Conservation (phyloP, 2,113 vertebrate genomes). For the Beaufortia kweichowensis region DNA sequence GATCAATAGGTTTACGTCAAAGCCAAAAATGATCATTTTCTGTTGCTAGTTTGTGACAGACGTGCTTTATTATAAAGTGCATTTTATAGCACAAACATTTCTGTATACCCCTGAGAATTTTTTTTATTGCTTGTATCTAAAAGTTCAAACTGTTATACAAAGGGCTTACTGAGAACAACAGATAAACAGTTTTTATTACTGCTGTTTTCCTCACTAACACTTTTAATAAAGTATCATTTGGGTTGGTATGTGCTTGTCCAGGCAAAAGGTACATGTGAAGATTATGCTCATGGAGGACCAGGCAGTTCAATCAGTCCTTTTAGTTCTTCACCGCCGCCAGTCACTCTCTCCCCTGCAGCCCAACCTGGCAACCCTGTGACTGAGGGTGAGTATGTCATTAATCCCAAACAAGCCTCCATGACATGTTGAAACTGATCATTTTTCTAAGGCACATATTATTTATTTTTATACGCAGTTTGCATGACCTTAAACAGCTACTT, state of each 20-base stretch:
- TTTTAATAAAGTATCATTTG: neutral
- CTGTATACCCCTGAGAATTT: too few relatives aligned
- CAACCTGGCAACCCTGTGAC: conserved; percentile 74
- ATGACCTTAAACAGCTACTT: conserved; percentile 1
- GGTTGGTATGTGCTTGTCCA: conserved; percentile 41
- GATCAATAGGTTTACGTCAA: too few relatives aligned
- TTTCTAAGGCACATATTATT: too few relatives aligned
- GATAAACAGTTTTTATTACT: too few relatives aligned
- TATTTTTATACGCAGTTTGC: too few relatives aligned
- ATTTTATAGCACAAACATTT: too few relatives aligned
- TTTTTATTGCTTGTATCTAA: too few relatives aligned
- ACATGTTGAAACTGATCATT: neutral
- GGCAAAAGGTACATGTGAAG: conserved; percentile 81
- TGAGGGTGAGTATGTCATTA: conserved; percentile 73
- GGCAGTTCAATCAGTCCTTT: conserved; percentile 65
- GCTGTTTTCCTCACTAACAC: neutral
- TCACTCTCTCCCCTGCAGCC: conserved; percentile 66
- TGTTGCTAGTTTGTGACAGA: too few relatives aligned
- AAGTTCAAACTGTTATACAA: too few relatives aligned
- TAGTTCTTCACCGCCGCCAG: conserved; percentile 62
- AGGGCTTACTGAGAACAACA: too few relatives aligned
- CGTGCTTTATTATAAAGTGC: too few relatives aligned
- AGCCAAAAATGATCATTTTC: too few relatives aligned
- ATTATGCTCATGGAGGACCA: conserved; percentile 69
- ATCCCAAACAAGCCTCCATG: neutral